phyloP scores from a whole-genome alignment of 1,140 invertebrate species.

The Plectrocnemia conspersa region DNA sequence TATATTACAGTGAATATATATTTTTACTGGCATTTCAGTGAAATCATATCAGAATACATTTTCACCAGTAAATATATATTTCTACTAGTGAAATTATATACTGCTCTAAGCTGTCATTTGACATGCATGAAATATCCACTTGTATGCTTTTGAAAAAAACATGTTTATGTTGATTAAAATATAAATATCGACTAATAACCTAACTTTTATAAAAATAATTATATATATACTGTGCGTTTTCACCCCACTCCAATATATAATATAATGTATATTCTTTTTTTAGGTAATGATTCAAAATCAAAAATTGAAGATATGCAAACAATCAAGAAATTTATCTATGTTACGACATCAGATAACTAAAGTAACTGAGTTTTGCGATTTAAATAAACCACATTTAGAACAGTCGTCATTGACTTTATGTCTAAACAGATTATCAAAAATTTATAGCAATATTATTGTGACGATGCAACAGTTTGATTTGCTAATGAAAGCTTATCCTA shows the following conservation, averaged over 20 bases:
- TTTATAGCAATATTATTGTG: constrained; percentile 49
- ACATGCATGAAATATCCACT: too few species aligned
- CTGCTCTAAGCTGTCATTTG: too few species aligned
- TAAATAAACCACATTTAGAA: constrained; percentile 38
- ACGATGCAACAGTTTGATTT: constrained; percentile 57
- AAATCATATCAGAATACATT: too few species aligned
- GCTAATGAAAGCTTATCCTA: constrained; percentile 57
- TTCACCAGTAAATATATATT: too few species aligned
- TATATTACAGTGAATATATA: too few species aligned
- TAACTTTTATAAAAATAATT: too few species aligned
- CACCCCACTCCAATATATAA: background rate
- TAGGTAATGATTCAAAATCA: constrained; percentile 51
- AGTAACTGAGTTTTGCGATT: constrained; percentile 45
- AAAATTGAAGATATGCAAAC: constrained; percentile 50
- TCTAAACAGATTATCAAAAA: constrained; percentile 44
- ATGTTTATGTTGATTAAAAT: too few species aligned
- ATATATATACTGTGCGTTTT: too few species aligned
- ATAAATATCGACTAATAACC: too few species aligned
- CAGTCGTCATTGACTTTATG: constrained; percentile 37
- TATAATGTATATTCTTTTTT: constrained; percentile 32
- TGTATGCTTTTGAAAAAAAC: too few species aligned
- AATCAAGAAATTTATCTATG: constrained; percentile 47
- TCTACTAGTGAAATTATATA: too few species aligned
- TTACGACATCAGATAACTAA: constrained; percentile 44
- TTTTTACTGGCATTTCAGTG: too few species aligned